Evolutionary conservation across 2,113 vertebrate species (phyloP).

Genomic region (Empidonax alnorum): DNA sequence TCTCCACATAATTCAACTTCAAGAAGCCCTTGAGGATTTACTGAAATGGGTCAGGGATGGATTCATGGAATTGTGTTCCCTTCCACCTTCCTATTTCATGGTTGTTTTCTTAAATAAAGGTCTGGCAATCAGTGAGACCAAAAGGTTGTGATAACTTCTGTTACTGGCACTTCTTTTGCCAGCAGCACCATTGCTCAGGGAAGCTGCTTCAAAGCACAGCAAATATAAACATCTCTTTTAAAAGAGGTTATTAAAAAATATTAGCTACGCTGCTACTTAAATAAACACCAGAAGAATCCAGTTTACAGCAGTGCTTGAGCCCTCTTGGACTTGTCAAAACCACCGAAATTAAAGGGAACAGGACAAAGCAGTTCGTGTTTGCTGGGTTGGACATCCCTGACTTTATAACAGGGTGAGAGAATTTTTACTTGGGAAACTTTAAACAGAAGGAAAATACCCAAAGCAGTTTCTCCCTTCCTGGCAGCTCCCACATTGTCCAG

Average conservation of each 20-base stretch:
- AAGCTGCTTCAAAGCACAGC: background rate
- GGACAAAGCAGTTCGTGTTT: accelerated
- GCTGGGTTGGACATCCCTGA: background rate
- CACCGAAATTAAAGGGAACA: background rate
- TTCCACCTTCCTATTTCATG: accelerated
- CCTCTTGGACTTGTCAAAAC: slow-evolving; percentile 12
- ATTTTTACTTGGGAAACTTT: background rate
- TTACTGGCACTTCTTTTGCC: background rate
- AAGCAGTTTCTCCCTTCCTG: background rate
- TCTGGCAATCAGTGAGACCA: background rate
- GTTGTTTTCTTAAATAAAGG: background rate
- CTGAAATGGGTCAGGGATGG: background rate
- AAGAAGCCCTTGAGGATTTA: background rate
- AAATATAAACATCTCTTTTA: background rate
- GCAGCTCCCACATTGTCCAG: background rate
- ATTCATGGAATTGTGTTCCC: background rate
- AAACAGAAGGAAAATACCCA: background rate
- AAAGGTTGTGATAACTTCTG: background rate
- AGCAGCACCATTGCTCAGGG: background rate
- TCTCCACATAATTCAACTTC: background rate
- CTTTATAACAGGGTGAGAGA: background rate
- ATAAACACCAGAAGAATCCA: background rate
- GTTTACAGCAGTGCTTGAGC: background rate
- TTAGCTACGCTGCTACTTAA: background rate
- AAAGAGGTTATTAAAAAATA: background rate